A percentile compares a stretch with the other conserved stretches of the same genome.
Conservation (phyloP, 2,113 vertebrate genomes). For the Cyphomyrus discorhynchus region DNA sequence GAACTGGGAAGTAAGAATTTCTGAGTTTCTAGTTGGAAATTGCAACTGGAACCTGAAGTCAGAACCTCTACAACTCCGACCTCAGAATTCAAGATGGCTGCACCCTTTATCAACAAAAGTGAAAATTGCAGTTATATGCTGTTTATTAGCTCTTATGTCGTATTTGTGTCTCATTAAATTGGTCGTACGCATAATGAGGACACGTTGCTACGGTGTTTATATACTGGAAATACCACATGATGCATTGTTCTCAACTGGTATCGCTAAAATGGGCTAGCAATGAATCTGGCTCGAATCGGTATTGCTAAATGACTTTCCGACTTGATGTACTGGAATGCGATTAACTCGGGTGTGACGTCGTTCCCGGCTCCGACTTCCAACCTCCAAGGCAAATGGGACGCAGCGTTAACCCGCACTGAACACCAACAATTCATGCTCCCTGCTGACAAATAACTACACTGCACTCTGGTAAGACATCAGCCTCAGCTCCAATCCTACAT, state of each 20-base stretch:
- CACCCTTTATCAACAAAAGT: neutral
- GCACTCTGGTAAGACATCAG: neutral
- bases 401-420: neutral
- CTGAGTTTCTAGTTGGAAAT: neutral
- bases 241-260: neutral
- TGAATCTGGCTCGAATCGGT: neutral
- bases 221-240: neutral
- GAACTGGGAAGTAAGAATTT: neutral
- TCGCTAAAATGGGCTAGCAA: neutral
- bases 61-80: neutral
- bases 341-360: neutral
- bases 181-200: neutral
- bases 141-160: neutral
- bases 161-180: neutral
- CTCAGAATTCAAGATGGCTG: neutral
- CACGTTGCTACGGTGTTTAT: neutral
- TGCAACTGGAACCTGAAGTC: neutral
- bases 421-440: neutral
- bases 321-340: neutral
- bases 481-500: neutral
- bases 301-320: neutral
- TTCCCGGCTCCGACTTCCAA: neutral
- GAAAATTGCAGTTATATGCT: neutral
- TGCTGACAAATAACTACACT: neutral
- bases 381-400: neutral